Conservation (phyloP, 2,797 vertebrate genomes). For the Mormyrops boulengeri region DNA sequence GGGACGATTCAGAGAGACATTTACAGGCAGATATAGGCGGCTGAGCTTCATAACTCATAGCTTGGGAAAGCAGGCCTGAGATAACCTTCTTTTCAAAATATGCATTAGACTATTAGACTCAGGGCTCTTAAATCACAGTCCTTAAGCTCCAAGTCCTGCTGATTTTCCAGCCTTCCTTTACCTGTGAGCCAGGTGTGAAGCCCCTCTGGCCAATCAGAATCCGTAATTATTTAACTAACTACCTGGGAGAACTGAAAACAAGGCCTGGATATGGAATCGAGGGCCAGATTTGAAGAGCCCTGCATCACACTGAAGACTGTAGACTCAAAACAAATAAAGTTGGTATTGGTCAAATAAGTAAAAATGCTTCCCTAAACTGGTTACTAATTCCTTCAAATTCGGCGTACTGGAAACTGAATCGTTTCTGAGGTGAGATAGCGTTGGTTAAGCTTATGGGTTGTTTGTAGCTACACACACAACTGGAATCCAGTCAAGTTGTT, state of each 20-base stretch:
- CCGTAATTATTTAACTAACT: not conserved
- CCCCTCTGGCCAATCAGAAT: not conserved
- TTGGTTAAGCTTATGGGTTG: not conserved
- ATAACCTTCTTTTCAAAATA: not conserved
- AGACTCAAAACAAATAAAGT: not conserved
- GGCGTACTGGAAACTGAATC: not conserved
- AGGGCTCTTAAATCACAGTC: not conserved
- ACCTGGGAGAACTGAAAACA: not conserved
- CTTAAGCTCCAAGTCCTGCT: not conserved
- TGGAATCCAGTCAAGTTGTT: not conserved
- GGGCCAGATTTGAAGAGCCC: not conserved
- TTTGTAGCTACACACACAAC: not conserved
- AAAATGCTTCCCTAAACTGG: not conserved
- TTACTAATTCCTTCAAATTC: not conserved
- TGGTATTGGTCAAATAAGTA: not conserved
- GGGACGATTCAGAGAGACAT: not conserved
- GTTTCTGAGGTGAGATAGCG: not conserved
- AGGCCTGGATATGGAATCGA: not conserved
- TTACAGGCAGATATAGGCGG: not conserved
- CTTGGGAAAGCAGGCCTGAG: not conserved
- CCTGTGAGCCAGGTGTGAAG: not conserved
- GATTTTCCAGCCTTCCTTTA: not conserved
- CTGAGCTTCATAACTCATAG: not conserved
- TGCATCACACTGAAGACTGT: not conserved
- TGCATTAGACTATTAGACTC: not conserved